Evolutionary conservation across 2,888 invertebrate species (phyloP).

Genomic region (Hetaerina titia): DNA sequence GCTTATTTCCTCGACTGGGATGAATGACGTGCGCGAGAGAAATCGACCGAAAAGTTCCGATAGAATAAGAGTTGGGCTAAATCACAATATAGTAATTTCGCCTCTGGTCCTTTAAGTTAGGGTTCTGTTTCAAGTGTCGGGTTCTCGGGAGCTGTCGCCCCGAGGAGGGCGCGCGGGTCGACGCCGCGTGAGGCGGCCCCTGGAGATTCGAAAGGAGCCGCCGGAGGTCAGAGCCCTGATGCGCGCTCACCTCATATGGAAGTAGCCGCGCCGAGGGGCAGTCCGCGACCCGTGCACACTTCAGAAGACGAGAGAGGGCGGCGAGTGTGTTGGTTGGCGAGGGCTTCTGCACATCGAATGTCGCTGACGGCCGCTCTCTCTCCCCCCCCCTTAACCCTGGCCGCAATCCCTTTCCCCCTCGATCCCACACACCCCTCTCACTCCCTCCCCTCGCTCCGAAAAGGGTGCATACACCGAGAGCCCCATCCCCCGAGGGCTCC

Average conservation of each 20-base stretch:
- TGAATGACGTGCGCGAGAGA: neutral
- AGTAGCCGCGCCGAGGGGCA: neutral
- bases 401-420: neutral
- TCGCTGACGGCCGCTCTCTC: neutral
- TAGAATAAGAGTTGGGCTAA: neutral
- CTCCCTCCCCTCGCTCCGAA: neutral
- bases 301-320: neutral
- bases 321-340: too few relatives aligned
- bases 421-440: neutral
- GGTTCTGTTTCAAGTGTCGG: too few relatives aligned
- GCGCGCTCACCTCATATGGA: neutral
- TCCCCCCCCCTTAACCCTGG: neutral
- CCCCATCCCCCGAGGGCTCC: slow-evolving; percentile 18
- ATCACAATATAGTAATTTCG: neutral
- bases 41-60: neutral
- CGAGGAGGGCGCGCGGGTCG: too few relatives aligned
- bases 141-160: too few relatives aligned
- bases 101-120: neutral
- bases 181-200: too few relatives aligned
- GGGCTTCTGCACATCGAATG: too few relatives aligned
- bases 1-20: neutral
- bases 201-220: too few relatives aligned
- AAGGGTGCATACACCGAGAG: neutral
- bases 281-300: neutral
- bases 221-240: neutral